Evolutionary conservation across 1,140 invertebrate genomes (phyloP).

Genomic region (Cherax destructor): DNA sequence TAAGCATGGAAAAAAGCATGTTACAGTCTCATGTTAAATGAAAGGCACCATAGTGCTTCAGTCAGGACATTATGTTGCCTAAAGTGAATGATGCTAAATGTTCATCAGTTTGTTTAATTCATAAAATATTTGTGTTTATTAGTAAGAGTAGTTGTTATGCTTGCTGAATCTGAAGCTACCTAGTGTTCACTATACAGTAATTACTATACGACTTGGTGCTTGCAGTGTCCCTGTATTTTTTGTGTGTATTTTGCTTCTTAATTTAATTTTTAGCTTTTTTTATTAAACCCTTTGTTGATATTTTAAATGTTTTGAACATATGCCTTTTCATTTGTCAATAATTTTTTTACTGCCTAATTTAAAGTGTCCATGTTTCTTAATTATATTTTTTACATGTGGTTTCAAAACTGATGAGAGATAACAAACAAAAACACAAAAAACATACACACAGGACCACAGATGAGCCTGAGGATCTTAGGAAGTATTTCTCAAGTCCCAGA

Average conservation of each 20-base stretch:
- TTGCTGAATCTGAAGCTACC: constrained; percentile 40
- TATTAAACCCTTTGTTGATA: not conserved
- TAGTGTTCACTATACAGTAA: constrained; percentile 18
- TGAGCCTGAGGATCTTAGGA: too few species aligned
- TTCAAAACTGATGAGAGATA: too few species aligned
- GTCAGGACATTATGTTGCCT: constrained; percentile 25
- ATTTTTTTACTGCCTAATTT: not conserved
- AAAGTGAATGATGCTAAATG: constrained; percentile 60
- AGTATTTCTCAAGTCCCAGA: too few species aligned
- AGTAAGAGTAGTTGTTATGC: constrained; percentile 49
- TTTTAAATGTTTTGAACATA: constrained; percentile 9
- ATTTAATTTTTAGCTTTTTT: constrained; percentile 19
- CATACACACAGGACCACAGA: too few species aligned
- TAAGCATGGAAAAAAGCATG: constrained; percentile 55
- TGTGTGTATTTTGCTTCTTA: constrained; percentile 62
- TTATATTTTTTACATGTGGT: not conserved
- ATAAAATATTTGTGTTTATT: constrained; percentile 35
- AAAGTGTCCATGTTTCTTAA: not conserved
- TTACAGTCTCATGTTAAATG: constrained; percentile 9
- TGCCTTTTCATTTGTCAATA: not conserved
- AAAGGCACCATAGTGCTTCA: constrained; percentile 6
- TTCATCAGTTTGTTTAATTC: constrained; percentile 58
- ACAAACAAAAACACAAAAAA: too few species aligned
- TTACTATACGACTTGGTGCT: constrained; percentile 57
- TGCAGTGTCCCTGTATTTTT: constrained; percentile 68